phyloP scores from a whole-genome alignment of 2,113 vertebrate species.

The Tinamus guttatus region DNA sequence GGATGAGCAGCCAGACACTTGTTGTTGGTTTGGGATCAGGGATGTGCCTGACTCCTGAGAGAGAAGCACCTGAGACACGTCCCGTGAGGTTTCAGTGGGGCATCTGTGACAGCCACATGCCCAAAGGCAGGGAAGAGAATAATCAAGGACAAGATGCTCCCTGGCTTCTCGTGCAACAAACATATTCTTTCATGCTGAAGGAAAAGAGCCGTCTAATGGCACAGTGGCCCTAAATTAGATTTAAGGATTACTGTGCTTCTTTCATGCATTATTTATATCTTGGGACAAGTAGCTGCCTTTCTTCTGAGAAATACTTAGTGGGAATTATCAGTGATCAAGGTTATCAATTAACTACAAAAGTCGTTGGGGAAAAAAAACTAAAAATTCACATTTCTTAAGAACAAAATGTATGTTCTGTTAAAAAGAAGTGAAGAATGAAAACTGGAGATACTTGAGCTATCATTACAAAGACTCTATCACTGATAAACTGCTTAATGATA shows the following conservation, averaged over 20 bases:
- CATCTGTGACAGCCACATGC: not conserved
- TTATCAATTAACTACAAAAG: not conserved
- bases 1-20: too few species aligned
- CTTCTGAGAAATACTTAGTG: slow-evolving; percentile 3
- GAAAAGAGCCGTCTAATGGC: not conserved
- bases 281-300: not conserved
- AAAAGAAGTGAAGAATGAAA: not conserved
- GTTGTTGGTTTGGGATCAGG: too few species aligned
- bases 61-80: not conserved
- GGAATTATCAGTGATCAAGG: not conserved
- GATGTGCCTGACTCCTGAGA: too few species aligned
- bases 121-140: not conserved
- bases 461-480: not conserved
- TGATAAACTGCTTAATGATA: not conserved
- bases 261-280: not conserved
- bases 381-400: not conserved
- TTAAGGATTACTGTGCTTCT: not conserved
- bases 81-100: rapidly evolving
- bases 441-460: not conserved
- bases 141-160: not conserved
- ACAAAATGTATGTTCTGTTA: not conserved
- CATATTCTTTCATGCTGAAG: not conserved
- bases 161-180: not conserved
- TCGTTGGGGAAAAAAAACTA: not conserved
- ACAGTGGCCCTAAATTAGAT: slow-evolving; percentile 42